phyloP scores from a whole-genome alignment of 2,797 vertebrate species.

The Pelobates cultripes region DNA sequence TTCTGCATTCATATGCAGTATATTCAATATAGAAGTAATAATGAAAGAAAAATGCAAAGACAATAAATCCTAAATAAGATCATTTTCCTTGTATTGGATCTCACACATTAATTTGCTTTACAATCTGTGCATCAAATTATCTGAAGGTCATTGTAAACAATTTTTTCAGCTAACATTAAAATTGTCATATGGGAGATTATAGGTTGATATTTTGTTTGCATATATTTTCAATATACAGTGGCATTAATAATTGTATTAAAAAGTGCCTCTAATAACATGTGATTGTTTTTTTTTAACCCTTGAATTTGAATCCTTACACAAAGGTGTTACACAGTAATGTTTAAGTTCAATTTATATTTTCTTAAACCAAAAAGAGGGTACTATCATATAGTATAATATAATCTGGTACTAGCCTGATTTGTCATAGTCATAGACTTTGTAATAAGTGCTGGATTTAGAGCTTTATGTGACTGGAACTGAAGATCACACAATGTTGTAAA shows the following conservation, averaged over 20 bases:
- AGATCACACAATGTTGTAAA: too few species aligned
- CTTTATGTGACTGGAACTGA: too few species aligned
- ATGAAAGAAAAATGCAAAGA: slow-evolving; percentile 38
- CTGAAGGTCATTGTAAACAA: slow-evolving; percentile 33
- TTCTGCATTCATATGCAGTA: slow-evolving; percentile 26
- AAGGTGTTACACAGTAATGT: too few species aligned
- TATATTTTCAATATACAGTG: slow-evolving; percentile 6
- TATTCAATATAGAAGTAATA: slow-evolving; percentile 33
- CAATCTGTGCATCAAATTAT: slow-evolving; percentile 39
- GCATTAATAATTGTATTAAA: slow-evolving; percentile 27
- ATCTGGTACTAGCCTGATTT: too few species aligned
- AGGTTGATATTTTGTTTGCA: slow-evolving; percentile 14
- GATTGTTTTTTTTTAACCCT: slow-evolving; percentile 5
- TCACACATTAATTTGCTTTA: slow-evolving; percentile 38
- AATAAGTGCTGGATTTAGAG: too few species aligned
- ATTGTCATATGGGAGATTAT: slow-evolving; percentile 19
- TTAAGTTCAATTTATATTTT: too few species aligned
- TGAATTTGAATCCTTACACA: not conserved
- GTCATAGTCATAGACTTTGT: too few species aligned
- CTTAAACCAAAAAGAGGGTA: too few species aligned
- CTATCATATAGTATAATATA: too few species aligned
- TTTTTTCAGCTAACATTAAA: slow-evolving; percentile 27
- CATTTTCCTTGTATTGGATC: slow-evolving; percentile 27
- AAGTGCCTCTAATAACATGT: not conserved
- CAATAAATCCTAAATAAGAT: slow-evolving; percentile 42